Evolutionary conservation across 2,113 vertebrate species (phyloP), one percentile per base, ranked within the genome.

Genomic region (Neogobius melanostomus): DNA sequence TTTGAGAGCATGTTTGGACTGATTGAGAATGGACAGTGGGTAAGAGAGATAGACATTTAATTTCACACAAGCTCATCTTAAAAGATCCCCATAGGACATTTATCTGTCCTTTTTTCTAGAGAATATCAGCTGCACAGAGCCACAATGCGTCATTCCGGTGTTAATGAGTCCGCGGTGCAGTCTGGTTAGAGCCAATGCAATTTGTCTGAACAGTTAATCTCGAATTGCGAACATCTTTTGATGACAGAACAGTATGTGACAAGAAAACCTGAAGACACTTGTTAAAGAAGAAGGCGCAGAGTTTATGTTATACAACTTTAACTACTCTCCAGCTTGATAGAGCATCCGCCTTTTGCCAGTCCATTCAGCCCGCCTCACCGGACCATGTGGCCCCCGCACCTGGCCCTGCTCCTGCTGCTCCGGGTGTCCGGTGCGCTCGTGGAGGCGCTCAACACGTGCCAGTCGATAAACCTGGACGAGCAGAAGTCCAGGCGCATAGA

Each of bases 401-500:
- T 91, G 16, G 66, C 81, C 11, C 72, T 98, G 73, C 91, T 98
- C 79, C 88, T 95, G 76, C 88, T 95, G 83, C 93, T 98, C 90
- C 94, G 95, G 86, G 90, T 97, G 88, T 94, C 93, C 82, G 88
- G 93, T 14, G 93, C 93, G 60, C 77, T 72, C 70, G 95, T 95
- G 82, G 90, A 95, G 85, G 95, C 94, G 66, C 90, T 98, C 89
- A 98, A 97, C 92, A 99, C 97, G 89, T 99, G 98, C 87, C 96
- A 95, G 87, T 95, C 95, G 70, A 95, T 98, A 82, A 95, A 98
- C 86, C 94, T 98, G 95, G 95, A 99, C 81, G 95, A 95, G 87
- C 97, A 98, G 82, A 99, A 96, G 94, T 95, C 96, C 36, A 98
- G 98, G 90, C 94, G 98, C 92, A 98, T 99, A 88, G 95, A 99